These are phyloP conservation scores for Altica lythri DNA, from an alignment of 2,888 invertebrate species.

Conservation along the genomic window DNA sequence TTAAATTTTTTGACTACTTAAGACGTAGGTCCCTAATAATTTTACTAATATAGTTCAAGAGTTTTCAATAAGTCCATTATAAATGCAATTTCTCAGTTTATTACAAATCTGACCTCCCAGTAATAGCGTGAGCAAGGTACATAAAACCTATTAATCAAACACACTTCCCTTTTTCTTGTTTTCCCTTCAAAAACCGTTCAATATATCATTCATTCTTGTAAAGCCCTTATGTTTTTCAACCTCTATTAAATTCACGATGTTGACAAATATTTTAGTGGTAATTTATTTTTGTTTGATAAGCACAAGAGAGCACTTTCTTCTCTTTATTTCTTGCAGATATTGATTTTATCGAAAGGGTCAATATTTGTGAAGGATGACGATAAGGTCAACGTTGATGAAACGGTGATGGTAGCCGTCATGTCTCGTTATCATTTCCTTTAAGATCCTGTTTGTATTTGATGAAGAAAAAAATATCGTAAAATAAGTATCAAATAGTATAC, in stretches of 20 bases:
- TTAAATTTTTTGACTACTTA: too few relatives aligned
- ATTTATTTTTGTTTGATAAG: constrained; percentile 18
- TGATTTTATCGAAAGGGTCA: constrained; percentile 18
- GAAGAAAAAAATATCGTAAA: too few relatives aligned
- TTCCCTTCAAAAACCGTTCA: neutral
- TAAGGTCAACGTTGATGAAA: constrained; percentile 6
- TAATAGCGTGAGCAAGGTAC: neutral
- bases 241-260: constrained; percentile 21
- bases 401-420: neutral
- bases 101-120: neutral
- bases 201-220: neutral
- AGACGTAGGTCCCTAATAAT: too few relatives aligned
- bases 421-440: neutral
- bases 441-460: neutral
- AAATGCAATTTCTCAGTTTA: neutral
- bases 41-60: too few relatives aligned
- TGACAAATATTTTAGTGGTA: constrained; percentile 25
- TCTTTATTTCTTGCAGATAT: constrained; percentile 19
- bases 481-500: too few relatives aligned
- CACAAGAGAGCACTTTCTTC: constrained; percentile 21
- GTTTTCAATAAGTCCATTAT: too few relatives aligned
- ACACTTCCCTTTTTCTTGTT: neutral
- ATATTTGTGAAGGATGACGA: constrained; percentile 25
- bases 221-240: neutral
- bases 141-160: constrained; percentile 8